Percentiles rank a stretch among this genome's conserved stretches.
phyloP scores from a whole-genome alignment of 1,140 invertebrate species.

The Musca domestica region DNA sequence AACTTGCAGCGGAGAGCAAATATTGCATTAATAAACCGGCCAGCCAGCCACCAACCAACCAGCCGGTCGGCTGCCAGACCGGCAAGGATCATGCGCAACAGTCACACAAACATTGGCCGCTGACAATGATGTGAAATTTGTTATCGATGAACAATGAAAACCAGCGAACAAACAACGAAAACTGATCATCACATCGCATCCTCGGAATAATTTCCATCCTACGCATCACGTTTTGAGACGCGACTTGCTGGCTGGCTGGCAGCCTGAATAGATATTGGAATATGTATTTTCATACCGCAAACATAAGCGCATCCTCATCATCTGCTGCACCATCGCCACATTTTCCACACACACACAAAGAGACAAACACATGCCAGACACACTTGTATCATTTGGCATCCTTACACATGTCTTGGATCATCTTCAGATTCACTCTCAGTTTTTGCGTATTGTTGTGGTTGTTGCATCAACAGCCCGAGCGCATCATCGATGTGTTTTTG shows the following conservation, averaged over 20 bases:
- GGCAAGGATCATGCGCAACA: no score
- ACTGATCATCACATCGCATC: neutral
- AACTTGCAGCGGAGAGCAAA: no score
- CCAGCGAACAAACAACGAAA: neutral
- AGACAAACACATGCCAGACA: neutral
- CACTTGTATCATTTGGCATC: constrained; percentile 7
- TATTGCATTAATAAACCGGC: no score
- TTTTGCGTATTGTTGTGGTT: neutral
- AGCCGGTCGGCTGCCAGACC: no score
- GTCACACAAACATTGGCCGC: constrained; percentile 1
- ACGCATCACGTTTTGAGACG: neutral
- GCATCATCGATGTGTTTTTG: neutral
- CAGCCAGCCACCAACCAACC: no score
- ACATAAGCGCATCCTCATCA: neutral
- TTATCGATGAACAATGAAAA: constrained; percentile 3
- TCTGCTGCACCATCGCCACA: no score
- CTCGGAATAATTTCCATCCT: constrained; percentile 1
- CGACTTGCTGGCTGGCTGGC: neutral
- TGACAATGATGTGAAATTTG: constrained; percentile 8
- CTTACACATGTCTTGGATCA: constrained; percentile 13
- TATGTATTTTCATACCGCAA: neutral
- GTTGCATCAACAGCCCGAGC: neutral
- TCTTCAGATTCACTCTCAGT: neutral
- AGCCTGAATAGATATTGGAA: neutral
- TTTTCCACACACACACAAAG: neutral